Base-by-base conservation (phyloP, 2,888 invertebrate genomes). In the Chelonus formosanus region DNA sequence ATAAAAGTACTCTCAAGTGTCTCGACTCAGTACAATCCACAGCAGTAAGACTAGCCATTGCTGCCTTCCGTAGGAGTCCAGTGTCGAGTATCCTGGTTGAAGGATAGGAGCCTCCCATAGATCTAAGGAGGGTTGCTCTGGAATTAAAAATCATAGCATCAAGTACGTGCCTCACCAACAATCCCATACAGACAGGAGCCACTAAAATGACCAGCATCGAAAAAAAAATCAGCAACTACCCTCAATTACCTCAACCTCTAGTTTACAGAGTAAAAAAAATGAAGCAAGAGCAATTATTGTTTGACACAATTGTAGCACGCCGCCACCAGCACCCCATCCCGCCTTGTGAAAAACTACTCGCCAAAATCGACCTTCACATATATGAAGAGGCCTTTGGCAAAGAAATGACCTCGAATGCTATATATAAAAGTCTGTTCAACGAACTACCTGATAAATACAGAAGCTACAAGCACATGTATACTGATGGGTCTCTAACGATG, bases 111-210 rank as follows among this genome's bases (percentile, higher is more conserved):
- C 4, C 36, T 0, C 62, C 71, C 3, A 50, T 68, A 6, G 5
- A 20, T 4, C 8, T 67, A 5, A 47, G 71, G 7, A 7, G 36
- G n/a, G 7, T 6, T 40, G 6, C 5, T 3, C 35, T 8, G 10
- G 5, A 35, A 10, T 45, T 59, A 71, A 76, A 82, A 81, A 86
- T 32, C 8, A 31, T 6, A 32, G 32, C 52, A 20, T 52, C 34
- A 31, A 52, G 52, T 8, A 5, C 31, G 8, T 6, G 34, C 32
- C 31, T 31, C 7, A 48, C 3, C 8, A 48, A 48, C 48, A 48
- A 48, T 20, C 10, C 48, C 48, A 3, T n/a, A 6, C 48, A 48
- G 20, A 1, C 20, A 8, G 4, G n/a, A n/a, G 3, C n/a, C 48
- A 48, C 48, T 3, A n/a, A 10, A 47, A 48, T 48, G 48, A 5